These are phyloP conservation scores for Caenorhabditis latens DNA, from an alignment of 1,140 invertebrate genomes.

Conservation along the genomic window DNA sequence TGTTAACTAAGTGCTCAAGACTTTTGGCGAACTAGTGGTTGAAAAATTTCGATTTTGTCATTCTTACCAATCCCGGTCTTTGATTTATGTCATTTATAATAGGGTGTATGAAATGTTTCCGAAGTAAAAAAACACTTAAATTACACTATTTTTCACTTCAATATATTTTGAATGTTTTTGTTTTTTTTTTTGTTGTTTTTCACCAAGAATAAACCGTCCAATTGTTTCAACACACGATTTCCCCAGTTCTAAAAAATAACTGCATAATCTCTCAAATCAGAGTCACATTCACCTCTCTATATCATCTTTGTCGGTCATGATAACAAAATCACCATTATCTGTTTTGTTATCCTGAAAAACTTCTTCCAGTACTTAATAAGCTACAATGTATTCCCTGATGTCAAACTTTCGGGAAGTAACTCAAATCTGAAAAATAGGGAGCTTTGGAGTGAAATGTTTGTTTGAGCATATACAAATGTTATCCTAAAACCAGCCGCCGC, in stretches of 20 bases:
- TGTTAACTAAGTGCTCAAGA: neutral
- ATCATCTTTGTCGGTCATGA: constrained; percentile 8
- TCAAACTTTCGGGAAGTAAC: neutral
- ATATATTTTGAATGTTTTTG: too few relatives aligned
- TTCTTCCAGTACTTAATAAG: neutral
- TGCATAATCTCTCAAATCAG: neutral
- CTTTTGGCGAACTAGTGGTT: neutral
- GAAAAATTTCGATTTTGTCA: constrained; percentile 28
- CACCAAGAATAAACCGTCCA: too few relatives aligned
- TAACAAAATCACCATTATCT: constrained; percentile 1
- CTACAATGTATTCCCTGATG: constrained; percentile 22
- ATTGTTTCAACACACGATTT: too few relatives aligned
- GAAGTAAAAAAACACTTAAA: too few relatives aligned
- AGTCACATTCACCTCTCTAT: neutral
- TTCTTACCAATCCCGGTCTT: constrained; percentile 3
- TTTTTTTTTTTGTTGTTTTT: too few relatives aligned
- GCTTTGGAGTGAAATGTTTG: neutral
- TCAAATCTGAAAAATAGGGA: neutral
- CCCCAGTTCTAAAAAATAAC: neutral
- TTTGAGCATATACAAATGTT: too few relatives aligned
- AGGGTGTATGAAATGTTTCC: neutral
- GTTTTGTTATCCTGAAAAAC: neutral
- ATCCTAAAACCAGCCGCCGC: neutral
- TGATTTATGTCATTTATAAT: constrained; percentile 15
- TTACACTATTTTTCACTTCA: too few relatives aligned